Evolutionary conservation across 2,888 invertebrate genomes (phyloP).

Genomic region (Meganola albula): DNA sequence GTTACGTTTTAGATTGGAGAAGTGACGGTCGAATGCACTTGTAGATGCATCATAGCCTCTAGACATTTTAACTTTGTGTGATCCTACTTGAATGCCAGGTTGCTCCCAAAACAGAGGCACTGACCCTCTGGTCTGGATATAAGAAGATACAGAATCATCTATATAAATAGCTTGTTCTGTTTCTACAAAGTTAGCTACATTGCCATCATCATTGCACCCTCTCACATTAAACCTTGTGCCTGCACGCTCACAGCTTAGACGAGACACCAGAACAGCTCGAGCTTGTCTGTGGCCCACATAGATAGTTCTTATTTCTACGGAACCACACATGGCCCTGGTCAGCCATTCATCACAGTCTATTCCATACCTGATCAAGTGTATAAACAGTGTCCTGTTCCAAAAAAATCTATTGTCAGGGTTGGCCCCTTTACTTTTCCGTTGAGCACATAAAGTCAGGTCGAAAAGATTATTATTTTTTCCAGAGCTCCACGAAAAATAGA

Average conservation of each 20-base stretch:
- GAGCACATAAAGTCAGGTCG: constrained; percentile 96
- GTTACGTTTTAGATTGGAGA: constrained; percentile 88
- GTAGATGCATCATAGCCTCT: constrained; percentile 96
- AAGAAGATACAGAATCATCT: constrained; percentile 93
- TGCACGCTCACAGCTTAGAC: constrained; percentile 97
- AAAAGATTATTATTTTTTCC: constrained; percentile 77
- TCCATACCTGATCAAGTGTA: constrained; percentile 93
- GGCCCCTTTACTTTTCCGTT: constrained; percentile 87
- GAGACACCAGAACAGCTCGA: constrained; percentile 94
- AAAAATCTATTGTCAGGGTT: constrained; percentile 97
- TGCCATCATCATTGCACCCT: constrained; percentile 99
- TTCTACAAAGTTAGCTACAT: constrained; percentile 99
- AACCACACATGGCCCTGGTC: constrained; percentile 97
- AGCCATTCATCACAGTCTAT: constrained; percentile 95
- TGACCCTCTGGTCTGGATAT: constrained; percentile 95
- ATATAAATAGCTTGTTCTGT: constrained; percentile 98
- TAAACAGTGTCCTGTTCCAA: constrained; percentile 98
- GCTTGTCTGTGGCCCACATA: constrained; percentile 98
- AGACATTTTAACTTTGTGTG: constrained; percentile 98
- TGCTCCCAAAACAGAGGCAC: constrained; percentile 99
- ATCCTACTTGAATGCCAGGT: constrained; percentile 98
- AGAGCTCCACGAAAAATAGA: constrained; percentile 94
- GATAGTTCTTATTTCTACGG: constrained; percentile 97
- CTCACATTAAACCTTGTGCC: constrained; percentile 98
- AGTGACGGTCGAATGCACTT: constrained; percentile 94